Conservation (phyloP, 2,888 invertebrate genomes). For the Theretra japonica region DNA sequence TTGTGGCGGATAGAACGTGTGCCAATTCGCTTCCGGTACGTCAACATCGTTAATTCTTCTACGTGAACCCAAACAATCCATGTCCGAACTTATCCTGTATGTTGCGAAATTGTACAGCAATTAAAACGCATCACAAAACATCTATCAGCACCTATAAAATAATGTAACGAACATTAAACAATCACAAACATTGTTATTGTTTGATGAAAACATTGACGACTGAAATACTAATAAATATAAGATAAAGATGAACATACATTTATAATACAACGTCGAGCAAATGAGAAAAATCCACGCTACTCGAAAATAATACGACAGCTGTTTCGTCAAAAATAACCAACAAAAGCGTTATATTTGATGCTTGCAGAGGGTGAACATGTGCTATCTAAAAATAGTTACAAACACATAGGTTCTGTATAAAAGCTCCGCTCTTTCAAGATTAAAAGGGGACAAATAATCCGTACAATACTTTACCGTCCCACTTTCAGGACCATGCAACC, state of each 20-base stretch:
- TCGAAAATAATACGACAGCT: slow-evolving; percentile 81
- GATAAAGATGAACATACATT: background rate
- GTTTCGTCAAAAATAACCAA: slow-evolving; percentile 68
- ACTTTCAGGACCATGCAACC: too few species aligned
- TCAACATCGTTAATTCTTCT: slow-evolving; percentile 58
- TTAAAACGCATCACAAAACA: background rate
- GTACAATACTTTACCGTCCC: background rate
- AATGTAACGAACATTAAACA: background rate
- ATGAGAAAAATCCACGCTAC: slow-evolving; percentile 65
- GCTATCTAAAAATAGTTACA: slow-evolving; percentile 26
- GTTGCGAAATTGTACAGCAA: slow-evolving; percentile 19
- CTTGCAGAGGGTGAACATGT: slow-evolving; percentile 31
- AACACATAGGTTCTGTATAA: background rate
- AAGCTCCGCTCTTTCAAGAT: background rate
- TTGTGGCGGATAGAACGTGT: slow-evolving; percentile 67
- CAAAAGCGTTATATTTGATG: slow-evolving; percentile 29
- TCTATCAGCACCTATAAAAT: background rate
- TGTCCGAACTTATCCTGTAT: slow-evolving; percentile 47
- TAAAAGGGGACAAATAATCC: background rate
- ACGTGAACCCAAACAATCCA: slow-evolving; percentile 72
- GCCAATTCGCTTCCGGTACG: slow-evolving; percentile 61
- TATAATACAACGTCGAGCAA: slow-evolving; percentile 44
- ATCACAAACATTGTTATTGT: background rate
- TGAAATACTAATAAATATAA: background rate
- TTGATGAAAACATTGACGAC: background rate